These are phyloP conservation scores for Polyboroides typus DNA, from an alignment of 2,797 vertebrate species.

Conservation along the genomic window DNA sequence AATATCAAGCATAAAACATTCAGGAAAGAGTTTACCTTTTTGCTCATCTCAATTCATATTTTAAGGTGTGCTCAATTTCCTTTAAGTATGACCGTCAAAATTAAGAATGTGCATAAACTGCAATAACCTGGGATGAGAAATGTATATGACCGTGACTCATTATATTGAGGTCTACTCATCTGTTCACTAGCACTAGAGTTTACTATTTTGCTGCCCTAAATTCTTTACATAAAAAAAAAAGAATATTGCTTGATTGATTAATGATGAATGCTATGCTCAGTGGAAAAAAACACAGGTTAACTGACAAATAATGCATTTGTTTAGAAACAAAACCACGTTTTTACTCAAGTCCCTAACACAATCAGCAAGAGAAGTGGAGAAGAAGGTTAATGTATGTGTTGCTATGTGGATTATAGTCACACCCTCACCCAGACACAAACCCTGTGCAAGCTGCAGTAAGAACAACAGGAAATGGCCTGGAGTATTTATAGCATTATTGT, in stretches of 20 bases:
- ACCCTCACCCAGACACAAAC: slow-evolving; percentile 64
- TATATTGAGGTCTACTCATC: background rate
- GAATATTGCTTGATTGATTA: background rate
- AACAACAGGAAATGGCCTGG: slow-evolving; percentile 78
- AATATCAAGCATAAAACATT: background rate
- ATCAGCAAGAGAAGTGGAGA: background rate
- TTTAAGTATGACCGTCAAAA: background rate
- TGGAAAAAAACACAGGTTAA: background rate
- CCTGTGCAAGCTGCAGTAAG: slow-evolving; percentile 61
- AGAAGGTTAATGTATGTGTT: slow-evolving; percentile 45
- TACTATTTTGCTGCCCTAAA: background rate
- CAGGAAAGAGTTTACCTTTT: background rate
- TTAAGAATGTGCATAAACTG: background rate
- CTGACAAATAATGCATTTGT: background rate
- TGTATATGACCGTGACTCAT: background rate
- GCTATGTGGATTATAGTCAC: slow-evolving; percentile 59
- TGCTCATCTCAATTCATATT: background rate
- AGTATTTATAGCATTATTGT: slow-evolving; percentile 75
- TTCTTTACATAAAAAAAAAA: background rate
- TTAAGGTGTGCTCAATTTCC: background rate
- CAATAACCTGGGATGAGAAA: background rate
- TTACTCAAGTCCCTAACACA: background rate
- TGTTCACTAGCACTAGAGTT: background rate
- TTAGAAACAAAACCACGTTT: background rate
- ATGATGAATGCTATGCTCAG: background rate